Conservation (phyloP, 92 coral and sea anemone genomes). For the Diadumene lineata region DNA sequence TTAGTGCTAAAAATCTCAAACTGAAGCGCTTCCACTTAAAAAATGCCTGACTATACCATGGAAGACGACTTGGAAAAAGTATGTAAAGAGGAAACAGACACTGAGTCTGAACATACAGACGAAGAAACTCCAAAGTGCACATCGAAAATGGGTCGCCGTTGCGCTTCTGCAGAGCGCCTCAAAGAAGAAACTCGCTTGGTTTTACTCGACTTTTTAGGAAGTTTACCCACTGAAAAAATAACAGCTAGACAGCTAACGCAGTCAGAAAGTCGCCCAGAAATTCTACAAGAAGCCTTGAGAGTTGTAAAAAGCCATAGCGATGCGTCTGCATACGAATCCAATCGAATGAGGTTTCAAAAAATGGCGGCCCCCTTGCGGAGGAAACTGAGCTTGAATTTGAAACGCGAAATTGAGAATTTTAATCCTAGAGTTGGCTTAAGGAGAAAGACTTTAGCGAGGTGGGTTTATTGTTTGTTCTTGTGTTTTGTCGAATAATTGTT, state of each 20-base stretch:
- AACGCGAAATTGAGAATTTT: constrained; percentile 80
- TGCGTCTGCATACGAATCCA: constrained; percentile 73
- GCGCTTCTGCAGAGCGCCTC: constrained; percentile 74
- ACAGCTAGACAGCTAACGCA: constrained; percentile 72
- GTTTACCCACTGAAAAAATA: constrained; percentile 74
- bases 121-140: constrained; percentile 9
- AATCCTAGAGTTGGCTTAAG: constrained; percentile 35
- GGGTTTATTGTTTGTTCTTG: constrained; percentile 11
- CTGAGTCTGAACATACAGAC: constrained; percentile 39
- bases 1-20: constrained; percentile 18
- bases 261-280: constrained; percentile 54
- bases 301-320: constrained; percentile 87
- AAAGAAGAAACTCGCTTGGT: constrained; percentile 95
- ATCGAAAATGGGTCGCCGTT: constrained; percentile 18
- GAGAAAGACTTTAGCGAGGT: constrained; percentile 30
- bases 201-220: constrained; percentile 76
- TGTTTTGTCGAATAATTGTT: neutral
- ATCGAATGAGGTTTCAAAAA: constrained; percentile 66
- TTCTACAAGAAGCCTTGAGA: constrained; percentile 39
- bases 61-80: constrained; percentile 29
- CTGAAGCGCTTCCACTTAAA: neutral
- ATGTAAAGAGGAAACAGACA: constrained; percentile 17
- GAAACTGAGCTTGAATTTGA: constrained; percentile 79
- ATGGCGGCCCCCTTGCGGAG: constrained; percentile 83
- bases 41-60: constrained; percentile 35